Evolutionary conservation across 2,113 vertebrate species (phyloP).

Genomic region (Camelus dromedarius): DNA sequence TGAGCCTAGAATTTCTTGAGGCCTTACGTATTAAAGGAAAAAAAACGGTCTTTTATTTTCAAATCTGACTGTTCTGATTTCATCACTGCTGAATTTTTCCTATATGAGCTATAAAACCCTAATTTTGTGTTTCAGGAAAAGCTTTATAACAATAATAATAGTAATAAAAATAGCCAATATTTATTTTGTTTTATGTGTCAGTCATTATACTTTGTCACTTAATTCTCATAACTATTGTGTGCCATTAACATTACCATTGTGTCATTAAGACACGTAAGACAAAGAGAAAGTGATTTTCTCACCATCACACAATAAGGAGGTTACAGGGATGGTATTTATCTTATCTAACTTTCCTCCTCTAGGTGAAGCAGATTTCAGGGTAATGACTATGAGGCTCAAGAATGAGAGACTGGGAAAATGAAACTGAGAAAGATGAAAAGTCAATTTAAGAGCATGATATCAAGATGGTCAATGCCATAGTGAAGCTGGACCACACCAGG

Average conservation of each 20-base stretch:
- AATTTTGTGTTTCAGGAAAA: neutral
- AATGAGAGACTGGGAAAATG: neutral
- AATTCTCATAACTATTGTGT: neutral
- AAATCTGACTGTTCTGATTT: slow-evolving; percentile 12
- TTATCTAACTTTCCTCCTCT: neutral
- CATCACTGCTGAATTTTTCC: neutral
- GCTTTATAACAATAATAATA: neutral
- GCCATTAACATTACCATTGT: neutral
- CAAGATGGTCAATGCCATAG: neutral
- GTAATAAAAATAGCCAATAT: neutral
- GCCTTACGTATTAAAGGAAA: neutral
- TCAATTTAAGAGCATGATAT: neutral
- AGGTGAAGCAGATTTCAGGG: neutral
- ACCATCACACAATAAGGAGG: neutral
- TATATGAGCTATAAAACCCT: neutral
- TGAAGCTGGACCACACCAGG: neutral
- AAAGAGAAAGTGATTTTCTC: slow-evolving; percentile 37
- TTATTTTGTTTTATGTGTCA: slow-evolving; percentile 21
- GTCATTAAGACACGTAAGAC: neutral
- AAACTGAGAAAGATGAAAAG: neutral
- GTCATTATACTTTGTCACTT: neutral
- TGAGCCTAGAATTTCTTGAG: neutral
- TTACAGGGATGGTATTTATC: neutral
- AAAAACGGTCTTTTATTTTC: slow-evolving; percentile 48
- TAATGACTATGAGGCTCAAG: neutral